Conservation (phyloP, 2,113 vertebrate genomes). For the Alectura lathami region DNA sequence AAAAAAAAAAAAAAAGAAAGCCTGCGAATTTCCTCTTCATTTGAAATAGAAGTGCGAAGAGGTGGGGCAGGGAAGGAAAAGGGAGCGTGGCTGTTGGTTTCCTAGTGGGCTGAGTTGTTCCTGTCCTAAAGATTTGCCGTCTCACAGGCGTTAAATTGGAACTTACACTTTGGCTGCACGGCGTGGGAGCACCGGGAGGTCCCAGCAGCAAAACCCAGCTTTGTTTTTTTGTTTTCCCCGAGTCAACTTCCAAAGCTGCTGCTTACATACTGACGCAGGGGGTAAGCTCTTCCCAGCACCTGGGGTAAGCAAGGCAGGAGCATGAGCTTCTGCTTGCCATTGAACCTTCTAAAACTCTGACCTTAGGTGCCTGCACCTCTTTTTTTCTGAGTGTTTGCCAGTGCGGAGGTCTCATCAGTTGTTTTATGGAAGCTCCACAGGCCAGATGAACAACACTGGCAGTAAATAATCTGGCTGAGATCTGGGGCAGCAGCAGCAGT, state of each 20-base stretch:
- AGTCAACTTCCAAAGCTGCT: neutral
- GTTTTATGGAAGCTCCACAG: neutral
- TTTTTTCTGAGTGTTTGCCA: neutral
- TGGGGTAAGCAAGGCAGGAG: neutral
- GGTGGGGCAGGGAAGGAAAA: slow-evolving; percentile 30
- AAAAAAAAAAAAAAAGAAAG: neutral
- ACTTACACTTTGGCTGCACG: fast-evolving
- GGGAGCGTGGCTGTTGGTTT: neutral
- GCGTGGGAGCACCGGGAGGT: fast-evolving
- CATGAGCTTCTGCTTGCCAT: neutral
- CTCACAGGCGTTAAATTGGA: neutral
- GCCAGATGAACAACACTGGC: neutral
- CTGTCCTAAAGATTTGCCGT: neutral
- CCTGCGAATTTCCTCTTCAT: slow-evolving; percentile 33
- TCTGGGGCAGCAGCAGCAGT: neutral
- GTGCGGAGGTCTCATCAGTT: fast-evolving
- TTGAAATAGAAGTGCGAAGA: slow-evolving; percentile 12
- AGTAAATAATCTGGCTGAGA: neutral
- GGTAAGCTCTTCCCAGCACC: neutral
- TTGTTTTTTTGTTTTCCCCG: neutral
- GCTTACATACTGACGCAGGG: fast-evolving
- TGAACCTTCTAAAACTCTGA: neutral
- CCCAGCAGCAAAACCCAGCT: neutral
- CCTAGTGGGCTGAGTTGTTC: neutral
- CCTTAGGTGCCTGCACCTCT: neutral